Percentiles rank a stretch among this genome's conserved stretches.
phyloP scores from a whole-genome alignment of 2,113 vertebrate species.

The Pituophis catenifer region DNA sequence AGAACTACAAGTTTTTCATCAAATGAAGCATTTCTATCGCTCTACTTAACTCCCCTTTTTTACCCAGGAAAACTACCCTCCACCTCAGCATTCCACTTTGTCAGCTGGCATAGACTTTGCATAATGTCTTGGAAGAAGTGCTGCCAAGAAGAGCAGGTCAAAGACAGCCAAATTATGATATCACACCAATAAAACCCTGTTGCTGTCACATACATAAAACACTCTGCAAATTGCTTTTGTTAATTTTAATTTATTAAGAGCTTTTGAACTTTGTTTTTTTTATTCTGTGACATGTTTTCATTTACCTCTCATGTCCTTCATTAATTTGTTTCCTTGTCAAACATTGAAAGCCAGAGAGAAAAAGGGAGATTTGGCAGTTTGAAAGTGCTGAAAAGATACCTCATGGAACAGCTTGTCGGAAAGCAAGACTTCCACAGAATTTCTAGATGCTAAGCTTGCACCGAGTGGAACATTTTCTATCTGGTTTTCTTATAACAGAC shows the following conservation, averaged over 20 bases:
- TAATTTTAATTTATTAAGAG: slow-evolving; percentile 76
- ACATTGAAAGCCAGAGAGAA: slow-evolving; percentile 31
- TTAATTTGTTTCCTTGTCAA: slow-evolving; percentile 67
- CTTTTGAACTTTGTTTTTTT: slow-evolving; percentile 68
- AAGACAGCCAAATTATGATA: slow-evolving; percentile 80
- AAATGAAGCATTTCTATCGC: slow-evolving; percentile 50
- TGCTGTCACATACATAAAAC: slow-evolving; percentile 75
- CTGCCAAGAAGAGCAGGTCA: slow-evolving; percentile 71
- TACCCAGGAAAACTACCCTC: slow-evolving; percentile 46
- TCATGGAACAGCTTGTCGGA: slow-evolving; percentile 48
- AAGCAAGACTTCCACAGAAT: slow-evolving; percentile 31
- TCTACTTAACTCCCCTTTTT: slow-evolving; percentile 63
- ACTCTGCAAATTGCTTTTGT: slow-evolving; percentile 75
- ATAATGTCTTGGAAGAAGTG: slow-evolving; percentile 69
- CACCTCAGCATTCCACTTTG: slow-evolving; percentile 64
- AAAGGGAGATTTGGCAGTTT: slow-evolving; percentile 42
- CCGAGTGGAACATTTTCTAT: slow-evolving; percentile 35
- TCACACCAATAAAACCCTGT: slow-evolving; percentile 78
- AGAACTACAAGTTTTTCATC: slow-evolving; percentile 5
- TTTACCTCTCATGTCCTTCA: slow-evolving; percentile 66
- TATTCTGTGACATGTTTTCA: slow-evolving; percentile 68
- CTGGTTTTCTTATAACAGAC: slow-evolving; percentile 21
- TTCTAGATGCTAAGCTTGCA: slow-evolving; percentile 39
- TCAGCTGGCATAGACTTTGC: slow-evolving; percentile 65
- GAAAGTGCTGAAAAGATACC: slow-evolving; percentile 54